Conservation (phyloP, 2,888 invertebrate genomes). For the Atherix ibis region DNA sequence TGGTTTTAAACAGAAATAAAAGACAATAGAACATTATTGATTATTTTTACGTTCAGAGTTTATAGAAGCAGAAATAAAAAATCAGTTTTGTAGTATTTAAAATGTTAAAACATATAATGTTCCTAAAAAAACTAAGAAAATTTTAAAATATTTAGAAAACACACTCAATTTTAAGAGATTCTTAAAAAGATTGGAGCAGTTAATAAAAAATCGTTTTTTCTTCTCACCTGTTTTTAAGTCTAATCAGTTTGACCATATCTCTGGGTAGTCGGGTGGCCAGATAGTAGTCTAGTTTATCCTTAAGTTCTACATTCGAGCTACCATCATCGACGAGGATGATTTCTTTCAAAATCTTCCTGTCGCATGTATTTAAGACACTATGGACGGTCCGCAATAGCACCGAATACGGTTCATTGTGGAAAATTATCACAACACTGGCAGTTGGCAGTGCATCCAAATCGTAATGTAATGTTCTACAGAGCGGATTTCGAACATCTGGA, state of each 20-base stretch:
- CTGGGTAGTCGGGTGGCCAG: conserved; percentile 52
- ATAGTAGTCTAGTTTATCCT: conserved; percentile 65
- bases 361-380: conserved; percentile 55
- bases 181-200: too few relatives aligned
- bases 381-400: conserved; percentile 61
- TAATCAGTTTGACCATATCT: conserved; percentile 52
- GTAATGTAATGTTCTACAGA: conserved; percentile 33
- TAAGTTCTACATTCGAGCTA: conserved; percentile 61
- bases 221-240: conserved; percentile 54
- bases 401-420: conserved; percentile 82
- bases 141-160: too few relatives aligned
- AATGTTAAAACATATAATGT: too few relatives aligned
- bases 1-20: too few relatives aligned
- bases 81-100: too few relatives aligned
- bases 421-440: conserved; percentile 70
- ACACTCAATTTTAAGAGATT: too few relatives aligned
- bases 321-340: conserved; percentile 91
- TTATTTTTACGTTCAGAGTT: too few relatives aligned
- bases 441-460: conserved; percentile 46
- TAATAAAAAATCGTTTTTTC: too few relatives aligned
- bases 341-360: conserved; percentile 54
- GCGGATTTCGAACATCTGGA: conserved; percentile 28
- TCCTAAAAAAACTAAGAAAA: too few relatives aligned
- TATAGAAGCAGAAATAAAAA: too few relatives aligned
- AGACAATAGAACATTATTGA: too few relatives aligned